These are phyloP conservation scores for Muscicapa comitata DNA, from an alignment of 2,797 vertebrate species.

Conservation along the genomic window DNA sequence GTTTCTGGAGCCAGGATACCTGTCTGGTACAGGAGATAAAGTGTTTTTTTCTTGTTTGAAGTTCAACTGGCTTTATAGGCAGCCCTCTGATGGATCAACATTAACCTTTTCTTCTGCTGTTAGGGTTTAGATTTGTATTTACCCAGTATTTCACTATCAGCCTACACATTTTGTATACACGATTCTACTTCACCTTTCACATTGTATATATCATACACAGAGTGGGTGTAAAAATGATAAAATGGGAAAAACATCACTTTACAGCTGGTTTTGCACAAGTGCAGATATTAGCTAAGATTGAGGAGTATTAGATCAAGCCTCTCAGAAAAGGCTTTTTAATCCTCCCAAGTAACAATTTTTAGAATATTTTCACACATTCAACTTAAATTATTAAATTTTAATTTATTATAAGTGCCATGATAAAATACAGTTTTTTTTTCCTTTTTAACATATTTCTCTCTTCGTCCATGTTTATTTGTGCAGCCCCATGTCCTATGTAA, in stretches of 20 bases:
- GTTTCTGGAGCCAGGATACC: background rate
- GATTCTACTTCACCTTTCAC: background rate
- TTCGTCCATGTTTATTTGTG: background rate
- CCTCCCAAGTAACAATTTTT: background rate
- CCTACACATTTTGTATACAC: background rate
- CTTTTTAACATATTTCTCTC: background rate
- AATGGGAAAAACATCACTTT: background rate
- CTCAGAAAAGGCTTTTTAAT: background rate
- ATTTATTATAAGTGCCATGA: background rate
- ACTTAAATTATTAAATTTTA: background rate
- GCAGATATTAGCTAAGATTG: background rate
- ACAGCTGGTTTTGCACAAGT: background rate
- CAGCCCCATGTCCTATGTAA: background rate
- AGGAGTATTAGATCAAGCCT: background rate
- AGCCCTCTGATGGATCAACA: background rate
- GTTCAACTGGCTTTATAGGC: background rate
- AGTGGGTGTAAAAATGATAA: background rate
- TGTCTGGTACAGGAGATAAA: background rate
- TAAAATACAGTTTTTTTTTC: background rate
- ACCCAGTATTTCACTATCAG: background rate
- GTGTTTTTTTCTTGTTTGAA: background rate
- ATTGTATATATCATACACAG: background rate
- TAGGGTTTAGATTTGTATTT: background rate
- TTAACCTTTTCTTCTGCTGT: background rate
- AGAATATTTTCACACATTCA: background rate